A percentile compares a stretch with the other conserved stretches of the same genome.
Conservation (phyloP, 2,113 vertebrate genomes). For the Boulengeromyrus knoepffleri region DNA sequence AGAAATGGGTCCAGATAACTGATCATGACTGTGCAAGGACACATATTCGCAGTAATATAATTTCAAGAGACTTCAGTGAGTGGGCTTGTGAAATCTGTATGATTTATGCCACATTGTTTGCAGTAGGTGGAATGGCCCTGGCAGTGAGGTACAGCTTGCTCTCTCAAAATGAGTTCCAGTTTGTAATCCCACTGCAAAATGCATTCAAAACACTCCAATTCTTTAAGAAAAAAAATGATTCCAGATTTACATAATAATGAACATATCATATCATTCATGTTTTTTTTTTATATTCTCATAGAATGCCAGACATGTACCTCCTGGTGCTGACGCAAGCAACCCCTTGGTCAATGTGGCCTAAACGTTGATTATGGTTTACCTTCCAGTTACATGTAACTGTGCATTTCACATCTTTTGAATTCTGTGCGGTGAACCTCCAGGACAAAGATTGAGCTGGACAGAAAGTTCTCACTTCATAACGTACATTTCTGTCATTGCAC, state of each 20-base stretch:
- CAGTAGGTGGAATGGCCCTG: not conserved
- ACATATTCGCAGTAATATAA: not conserved
- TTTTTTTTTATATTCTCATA: not conserved
- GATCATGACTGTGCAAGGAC: not conserved
- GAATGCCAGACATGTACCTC: not conserved
- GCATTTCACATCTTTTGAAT: not conserved
- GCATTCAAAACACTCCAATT: slow-evolving; percentile 7
- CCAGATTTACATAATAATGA: slow-evolving; percentile 13
- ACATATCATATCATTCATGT: not conserved
- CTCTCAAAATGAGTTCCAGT: not conserved
- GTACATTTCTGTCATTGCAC: not conserved
- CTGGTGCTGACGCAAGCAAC: not conserved
- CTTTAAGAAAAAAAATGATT: slow-evolving; percentile 11
- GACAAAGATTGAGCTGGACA: not conserved
- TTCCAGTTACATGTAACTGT: not conserved
- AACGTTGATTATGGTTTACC: not conserved
- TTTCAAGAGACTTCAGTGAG: not conserved
- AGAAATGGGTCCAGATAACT: not conserved
- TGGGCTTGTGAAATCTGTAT: not conserved
- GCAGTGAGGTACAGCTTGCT: not conserved
- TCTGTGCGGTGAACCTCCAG: not conserved
- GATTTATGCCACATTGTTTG: slow-evolving; percentile 1
- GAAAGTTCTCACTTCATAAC: not conserved
- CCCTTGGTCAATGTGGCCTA: not conserved
- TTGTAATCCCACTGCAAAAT: slow-evolving; percentile 15